Evolutionary conservation across 2,797 vertebrate species (phyloP).

Genomic region (Trichosurus vulpecula): DNA sequence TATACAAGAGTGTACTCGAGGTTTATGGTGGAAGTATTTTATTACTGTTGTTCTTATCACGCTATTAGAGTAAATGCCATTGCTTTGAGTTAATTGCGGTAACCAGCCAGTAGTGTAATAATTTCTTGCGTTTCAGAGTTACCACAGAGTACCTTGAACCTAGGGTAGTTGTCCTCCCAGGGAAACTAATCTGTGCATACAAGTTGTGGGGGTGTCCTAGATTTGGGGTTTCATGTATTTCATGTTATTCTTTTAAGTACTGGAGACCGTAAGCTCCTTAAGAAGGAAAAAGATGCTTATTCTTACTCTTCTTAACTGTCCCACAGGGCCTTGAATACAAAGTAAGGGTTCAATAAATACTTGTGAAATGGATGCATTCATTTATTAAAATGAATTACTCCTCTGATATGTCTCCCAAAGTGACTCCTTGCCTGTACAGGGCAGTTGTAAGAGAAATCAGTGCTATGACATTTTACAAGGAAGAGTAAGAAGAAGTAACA

Average conservation of each 20-base stretch:
- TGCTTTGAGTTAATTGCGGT: background rate
- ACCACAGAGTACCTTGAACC: background rate
- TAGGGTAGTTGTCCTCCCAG: background rate
- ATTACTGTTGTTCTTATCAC: background rate
- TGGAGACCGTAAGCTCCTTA: background rate
- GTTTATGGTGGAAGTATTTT: background rate
- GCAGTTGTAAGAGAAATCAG: background rate
- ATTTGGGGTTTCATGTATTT: background rate
- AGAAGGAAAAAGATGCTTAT: background rate
- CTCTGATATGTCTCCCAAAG: background rate
- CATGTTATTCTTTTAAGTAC: background rate
- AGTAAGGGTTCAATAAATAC: background rate
- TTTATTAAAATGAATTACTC: background rate
- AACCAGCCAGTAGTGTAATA: background rate
- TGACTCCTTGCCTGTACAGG: background rate
- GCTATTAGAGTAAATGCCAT: background rate
- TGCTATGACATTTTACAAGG: background rate
- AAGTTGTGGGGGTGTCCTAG: background rate
- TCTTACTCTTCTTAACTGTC: background rate
- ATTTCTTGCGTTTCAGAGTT: background rate
- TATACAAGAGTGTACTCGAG: background rate
- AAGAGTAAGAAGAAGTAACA: constrained; percentile 10
- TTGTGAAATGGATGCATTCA: background rate
- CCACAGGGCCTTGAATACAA: background rate
- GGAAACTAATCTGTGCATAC: background rate